These are phyloP conservation scores for Drosophila orena DNA, from an alignment of 1,140 invertebrate species.

Conservation along the genomic window DNA sequence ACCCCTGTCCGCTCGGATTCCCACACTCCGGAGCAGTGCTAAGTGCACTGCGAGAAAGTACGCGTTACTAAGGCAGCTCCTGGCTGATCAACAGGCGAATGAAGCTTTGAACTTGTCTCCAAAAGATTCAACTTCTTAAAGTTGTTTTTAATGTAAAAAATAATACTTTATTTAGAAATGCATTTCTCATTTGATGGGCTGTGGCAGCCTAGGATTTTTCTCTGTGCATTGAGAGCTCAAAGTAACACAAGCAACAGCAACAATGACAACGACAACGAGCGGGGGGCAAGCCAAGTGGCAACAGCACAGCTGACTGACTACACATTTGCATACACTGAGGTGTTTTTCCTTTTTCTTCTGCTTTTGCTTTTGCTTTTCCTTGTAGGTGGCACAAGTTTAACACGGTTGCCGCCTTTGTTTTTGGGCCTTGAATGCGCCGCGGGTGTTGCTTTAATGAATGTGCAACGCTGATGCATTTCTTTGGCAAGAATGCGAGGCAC, in stretches of 20 bases:
- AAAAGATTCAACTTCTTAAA: not conserved
- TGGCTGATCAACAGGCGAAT: too few relatives aligned
- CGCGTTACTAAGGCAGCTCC: not conserved
- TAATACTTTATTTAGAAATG: too few relatives aligned
- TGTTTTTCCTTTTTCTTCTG: not conserved
- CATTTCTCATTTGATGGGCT: too few relatives aligned
- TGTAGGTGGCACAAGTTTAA: conserved; percentile 29
- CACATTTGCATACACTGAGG: conserved; percentile 24
- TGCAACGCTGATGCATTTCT: conserved; percentile 47
- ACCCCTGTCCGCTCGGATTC: conserved; percentile 21
- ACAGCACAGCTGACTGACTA: conserved; percentile 52
- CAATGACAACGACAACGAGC: conserved; percentile 23
- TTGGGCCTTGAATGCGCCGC: conserved; percentile 54
- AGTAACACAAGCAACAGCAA: conserved; percentile 21
- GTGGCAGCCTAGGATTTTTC: not conserved
- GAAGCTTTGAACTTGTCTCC: not conserved
- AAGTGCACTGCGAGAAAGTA: not conserved
- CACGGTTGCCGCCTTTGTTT: conserved; percentile 49
- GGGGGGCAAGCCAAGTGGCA: conserved; percentile 53
- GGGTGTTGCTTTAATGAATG: conserved; percentile 71
- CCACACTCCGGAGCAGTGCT: conserved; percentile 7
- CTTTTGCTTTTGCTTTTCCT: conserved; percentile 12
- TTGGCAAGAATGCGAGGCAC: conserved; percentile 19
- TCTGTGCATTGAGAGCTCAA: conserved; percentile 3
- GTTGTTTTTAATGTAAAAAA: not conserved